Evolutionary conservation across 1,140 invertebrate genomes (phyloP).

Genomic region (Drosophila kikkawai): DNA sequence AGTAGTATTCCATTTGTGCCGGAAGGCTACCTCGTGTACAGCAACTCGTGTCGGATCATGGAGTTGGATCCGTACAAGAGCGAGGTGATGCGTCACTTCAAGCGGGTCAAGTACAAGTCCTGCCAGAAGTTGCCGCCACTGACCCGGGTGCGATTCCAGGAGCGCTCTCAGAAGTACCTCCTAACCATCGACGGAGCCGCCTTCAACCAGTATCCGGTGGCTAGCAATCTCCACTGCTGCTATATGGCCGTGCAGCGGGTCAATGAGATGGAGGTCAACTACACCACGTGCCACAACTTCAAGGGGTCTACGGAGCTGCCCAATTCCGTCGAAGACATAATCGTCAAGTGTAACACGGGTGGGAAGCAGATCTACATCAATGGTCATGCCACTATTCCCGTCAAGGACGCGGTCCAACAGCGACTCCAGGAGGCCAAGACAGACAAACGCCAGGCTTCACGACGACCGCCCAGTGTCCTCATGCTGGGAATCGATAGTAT

Average conservation of each 20-base stretch:
- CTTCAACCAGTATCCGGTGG: conserved; percentile 70
- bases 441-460: background rate
- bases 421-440: conserved; percentile 31
- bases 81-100: conserved; percentile 88
- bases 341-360: conserved; percentile 85
- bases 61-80: conserved; percentile 89
- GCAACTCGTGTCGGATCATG: conserved; percentile 89
- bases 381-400: conserved; percentile 75
- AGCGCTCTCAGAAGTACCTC: conserved; percentile 56
- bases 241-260: conserved; percentile 86
- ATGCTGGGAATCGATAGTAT: conserved; percentile 93
- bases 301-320: conserved; percentile 69
- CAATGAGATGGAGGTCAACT: conserved; percentile 49
- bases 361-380: conserved; percentile 75
- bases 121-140: conserved; percentile 86
- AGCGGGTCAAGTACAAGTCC: conserved; percentile 86
- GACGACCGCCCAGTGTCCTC: conserved; percentile 86
- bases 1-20: conserved; percentile 40
- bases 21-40: conserved; percentile 89
- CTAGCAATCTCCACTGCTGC: conserved; percentile 85
- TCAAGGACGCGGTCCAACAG: conserved; percentile 52
- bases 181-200: conserved; percentile 67
- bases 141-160: conserved; percentile 84
- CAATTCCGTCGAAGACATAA: conserved; percentile 85
- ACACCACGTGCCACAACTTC: conserved; percentile 82